Evolutionary conservation across 2,113 vertebrate species (phyloP).

Genomic region (Camelus bactrianus): DNA sequence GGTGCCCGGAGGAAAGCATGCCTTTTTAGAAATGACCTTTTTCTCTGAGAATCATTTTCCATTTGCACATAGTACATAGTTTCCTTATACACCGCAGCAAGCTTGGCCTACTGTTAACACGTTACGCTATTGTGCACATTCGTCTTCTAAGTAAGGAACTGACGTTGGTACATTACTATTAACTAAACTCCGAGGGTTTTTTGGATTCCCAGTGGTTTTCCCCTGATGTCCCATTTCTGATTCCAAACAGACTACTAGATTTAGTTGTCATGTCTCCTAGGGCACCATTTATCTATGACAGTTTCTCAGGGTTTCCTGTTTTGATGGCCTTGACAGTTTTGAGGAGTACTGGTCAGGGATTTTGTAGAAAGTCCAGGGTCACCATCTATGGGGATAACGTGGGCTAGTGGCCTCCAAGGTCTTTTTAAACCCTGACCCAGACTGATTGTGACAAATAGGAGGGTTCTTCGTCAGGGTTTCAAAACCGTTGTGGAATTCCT

Average conservation of each 20-base stretch:
- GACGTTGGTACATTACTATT: fast-evolving
- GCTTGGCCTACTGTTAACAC: neutral
- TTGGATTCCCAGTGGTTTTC: neutral
- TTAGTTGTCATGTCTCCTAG: fast-evolving
- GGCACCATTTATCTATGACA: neutral
- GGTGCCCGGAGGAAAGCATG: neutral
- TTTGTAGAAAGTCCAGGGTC: neutral
- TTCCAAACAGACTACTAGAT: too few relatives aligned
- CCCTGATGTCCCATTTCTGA: neutral
- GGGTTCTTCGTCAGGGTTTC: neutral
- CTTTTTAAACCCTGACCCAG: neutral
- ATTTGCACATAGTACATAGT: neutral
- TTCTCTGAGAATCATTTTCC: neutral
- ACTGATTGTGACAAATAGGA: neutral
- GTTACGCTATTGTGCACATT: fast-evolving
- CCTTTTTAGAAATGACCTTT: neutral
- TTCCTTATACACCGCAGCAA: fast-evolving
- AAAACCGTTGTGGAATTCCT: neutral
- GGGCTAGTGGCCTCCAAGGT: neutral
- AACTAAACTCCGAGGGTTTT: neutral
- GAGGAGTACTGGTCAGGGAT: neutral
- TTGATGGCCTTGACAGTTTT: neutral
- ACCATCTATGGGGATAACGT: too few relatives aligned
- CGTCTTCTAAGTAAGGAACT: neutral
- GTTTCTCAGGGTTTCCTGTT: neutral